Conservation (phyloP, 2,113 vertebrate genomes). For the Cynocephalus volans region DNA sequence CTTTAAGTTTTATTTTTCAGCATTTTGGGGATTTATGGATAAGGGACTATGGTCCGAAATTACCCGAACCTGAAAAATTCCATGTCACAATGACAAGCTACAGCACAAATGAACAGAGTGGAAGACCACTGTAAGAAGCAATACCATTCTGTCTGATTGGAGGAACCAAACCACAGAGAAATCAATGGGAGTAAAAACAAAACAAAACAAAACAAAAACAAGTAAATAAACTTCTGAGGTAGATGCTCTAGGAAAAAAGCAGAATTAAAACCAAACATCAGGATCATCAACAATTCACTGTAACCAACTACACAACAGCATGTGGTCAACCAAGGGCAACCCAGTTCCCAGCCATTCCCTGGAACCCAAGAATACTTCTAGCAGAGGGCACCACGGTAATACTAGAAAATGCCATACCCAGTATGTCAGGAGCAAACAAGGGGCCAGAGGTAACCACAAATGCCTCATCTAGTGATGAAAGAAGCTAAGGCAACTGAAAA, state of each 20-base stretch:
- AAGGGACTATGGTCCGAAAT: background rate
- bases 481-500: background rate
- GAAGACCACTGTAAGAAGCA: background rate
- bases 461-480: background rate
- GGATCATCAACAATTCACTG: background rate
- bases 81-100: background rate
- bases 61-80: background rate
- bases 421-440: background rate
- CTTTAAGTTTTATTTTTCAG: background rate
- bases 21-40: background rate
- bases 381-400: background rate
- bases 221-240: background rate
- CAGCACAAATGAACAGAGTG: background rate
- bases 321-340: background rate
- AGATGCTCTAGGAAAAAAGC: background rate
- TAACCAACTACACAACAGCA: background rate
- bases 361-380: background rate
- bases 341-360: background rate
- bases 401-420: background rate
- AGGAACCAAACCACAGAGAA: constrained; percentile 8
- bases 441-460: background rate
- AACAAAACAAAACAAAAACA: background rate
- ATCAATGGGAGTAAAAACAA: background rate
- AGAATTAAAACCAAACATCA: background rate
- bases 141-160: background rate